These are phyloP conservation scores for Zosterops hypoxanthus DNA, from an alignment of 2,113 vertebrate species.

Conservation along the genomic window DNA sequence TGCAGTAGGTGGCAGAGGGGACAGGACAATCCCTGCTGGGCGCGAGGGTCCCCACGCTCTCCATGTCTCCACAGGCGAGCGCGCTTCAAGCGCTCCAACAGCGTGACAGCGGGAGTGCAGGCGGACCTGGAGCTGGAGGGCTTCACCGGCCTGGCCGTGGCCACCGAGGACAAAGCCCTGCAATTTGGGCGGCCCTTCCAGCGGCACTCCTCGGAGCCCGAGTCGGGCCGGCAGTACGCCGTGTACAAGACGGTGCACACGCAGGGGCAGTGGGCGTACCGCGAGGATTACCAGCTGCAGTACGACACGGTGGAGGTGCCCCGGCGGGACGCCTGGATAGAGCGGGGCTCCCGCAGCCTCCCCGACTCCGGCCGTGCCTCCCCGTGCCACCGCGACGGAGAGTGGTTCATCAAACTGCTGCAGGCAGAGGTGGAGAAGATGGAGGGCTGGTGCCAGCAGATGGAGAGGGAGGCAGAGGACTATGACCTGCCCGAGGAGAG, in stretches of 20 bases:
- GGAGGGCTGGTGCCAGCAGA: constrained; percentile 98
- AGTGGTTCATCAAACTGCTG: constrained; percentile 95
- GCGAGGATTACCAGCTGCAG: constrained; percentile 91
- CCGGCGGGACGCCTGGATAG: constrained; percentile 84
- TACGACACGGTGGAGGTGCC: constrained; percentile 83
- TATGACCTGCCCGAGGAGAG: constrained; percentile 93
- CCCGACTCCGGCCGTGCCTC: constrained; percentile 93
- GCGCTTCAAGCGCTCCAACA: constrained; percentile 98
- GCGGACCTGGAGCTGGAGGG: constrained; percentile 96
- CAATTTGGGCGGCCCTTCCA: constrained; percentile 97
- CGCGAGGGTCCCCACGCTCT: fast-evolving
- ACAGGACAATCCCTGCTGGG: background rate
- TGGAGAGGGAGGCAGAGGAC: constrained; percentile 95
- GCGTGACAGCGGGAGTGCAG: constrained; percentile 95
- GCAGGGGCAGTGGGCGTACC: constrained; percentile 96
- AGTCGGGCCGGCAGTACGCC: constrained; percentile 87
- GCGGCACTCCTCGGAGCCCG: constrained; percentile 91
- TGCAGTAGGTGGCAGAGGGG: fast-evolving
- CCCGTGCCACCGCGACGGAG: constrained; percentile 92
- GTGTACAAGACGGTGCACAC: constrained; percentile 98
- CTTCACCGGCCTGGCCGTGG: constrained; percentile 84
- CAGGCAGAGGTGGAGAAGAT: constrained; percentile 96
- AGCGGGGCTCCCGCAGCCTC: constrained; percentile 91
- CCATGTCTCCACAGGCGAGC: constrained; percentile 79
- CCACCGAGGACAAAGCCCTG: constrained; percentile 94